phyloP scores from a whole-genome alignment of 2,888 invertebrate species.

The Conistra vaccinii region DNA sequence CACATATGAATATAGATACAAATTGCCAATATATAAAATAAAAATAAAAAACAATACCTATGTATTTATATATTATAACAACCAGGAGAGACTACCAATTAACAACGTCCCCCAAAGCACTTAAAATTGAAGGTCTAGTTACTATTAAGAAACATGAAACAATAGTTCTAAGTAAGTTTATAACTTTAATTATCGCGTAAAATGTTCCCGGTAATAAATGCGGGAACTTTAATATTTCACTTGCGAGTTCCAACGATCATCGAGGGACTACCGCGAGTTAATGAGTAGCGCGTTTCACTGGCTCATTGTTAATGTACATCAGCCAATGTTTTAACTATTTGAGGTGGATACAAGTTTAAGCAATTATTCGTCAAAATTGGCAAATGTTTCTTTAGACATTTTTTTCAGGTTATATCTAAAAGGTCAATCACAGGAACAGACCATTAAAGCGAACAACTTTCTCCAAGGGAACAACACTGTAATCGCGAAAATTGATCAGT shows the following conservation, averaged over 20 bases:
- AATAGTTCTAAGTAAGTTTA: conserved; percentile 21
- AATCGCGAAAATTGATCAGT: too few species aligned
- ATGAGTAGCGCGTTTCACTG: conserved; percentile 40
- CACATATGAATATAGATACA: too few species aligned
- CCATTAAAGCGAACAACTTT: too few species aligned
- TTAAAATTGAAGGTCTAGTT: background rate
- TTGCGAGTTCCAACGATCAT: conserved; percentile 46
- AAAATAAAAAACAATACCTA: too few species aligned
- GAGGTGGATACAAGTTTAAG: background rate
- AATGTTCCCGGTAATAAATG: conserved; percentile 44
- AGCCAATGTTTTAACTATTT: conserved; percentile 22
- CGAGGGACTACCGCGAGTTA: conserved; percentile 41
- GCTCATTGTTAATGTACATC: conserved; percentile 36
- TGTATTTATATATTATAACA: background rate
- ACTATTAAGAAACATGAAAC: conserved; percentile 27
- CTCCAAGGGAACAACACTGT: too few species aligned
- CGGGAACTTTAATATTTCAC: conserved; percentile 52
- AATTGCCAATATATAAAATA: too few species aligned
- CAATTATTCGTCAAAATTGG: background rate
- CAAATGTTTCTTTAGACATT: background rate
- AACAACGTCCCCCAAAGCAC: background rate
- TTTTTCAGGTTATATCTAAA: background rate
- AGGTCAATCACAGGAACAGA: too few species aligned
- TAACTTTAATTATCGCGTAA: conserved; percentile 48
- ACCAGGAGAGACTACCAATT: background rate